phyloP scores from a whole-genome alignment of 2,797 vertebrate genomes.

The Chromobotia macracanthus region DNA sequence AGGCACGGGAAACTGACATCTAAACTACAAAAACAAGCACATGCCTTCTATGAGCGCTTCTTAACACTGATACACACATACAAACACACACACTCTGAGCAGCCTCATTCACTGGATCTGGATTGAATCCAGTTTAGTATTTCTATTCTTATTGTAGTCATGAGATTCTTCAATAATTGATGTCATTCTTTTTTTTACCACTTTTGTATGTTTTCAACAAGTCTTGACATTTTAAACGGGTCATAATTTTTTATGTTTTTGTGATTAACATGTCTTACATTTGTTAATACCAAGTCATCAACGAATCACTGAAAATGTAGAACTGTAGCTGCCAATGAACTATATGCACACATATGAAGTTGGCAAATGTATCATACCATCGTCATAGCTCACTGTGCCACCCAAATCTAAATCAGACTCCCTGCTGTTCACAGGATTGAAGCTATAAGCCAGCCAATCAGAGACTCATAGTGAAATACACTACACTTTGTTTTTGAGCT shows the following conservation, averaged over 20 bases:
- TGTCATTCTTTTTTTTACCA: slow-evolving; percentile 66
- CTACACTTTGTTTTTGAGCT: slow-evolving; percentile 5
- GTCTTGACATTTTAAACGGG: slow-evolving; percentile 43
- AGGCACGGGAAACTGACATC: slow-evolving; percentile 22
- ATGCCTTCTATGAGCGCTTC: slow-evolving; percentile 22
- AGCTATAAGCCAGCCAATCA: slow-evolving; percentile 64
- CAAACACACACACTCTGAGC: slow-evolving; percentile 59
- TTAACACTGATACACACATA: slow-evolving; percentile 34
- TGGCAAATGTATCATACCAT: slow-evolving; percentile 34
- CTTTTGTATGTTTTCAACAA: slow-evolving; percentile 51
- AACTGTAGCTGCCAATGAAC: slow-evolving; percentile 62
- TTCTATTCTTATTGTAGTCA: slow-evolving; percentile 77
- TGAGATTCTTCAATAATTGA: slow-evolving; percentile 74
- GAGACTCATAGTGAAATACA: slow-evolving; percentile 30
- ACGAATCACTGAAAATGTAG: slow-evolving; percentile 53
- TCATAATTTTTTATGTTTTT: slow-evolving; percentile 32
- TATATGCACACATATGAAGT: slow-evolving; percentile 60
- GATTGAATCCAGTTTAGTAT: slow-evolving; percentile 73
- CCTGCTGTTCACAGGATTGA: slow-evolving; percentile 62
- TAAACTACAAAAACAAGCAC: slow-evolving; percentile 45
- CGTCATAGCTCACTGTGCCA: slow-evolving; percentile 9
- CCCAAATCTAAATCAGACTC: slow-evolving; percentile 42
- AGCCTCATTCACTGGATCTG: slow-evolving; percentile 71
- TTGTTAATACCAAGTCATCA: slow-evolving; percentile 24
- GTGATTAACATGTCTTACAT: slow-evolving; percentile 32